Evolutionary conservation across 2,797 vertebrate genomes (phyloP), one percentile per base, ranked within the genome.

Genomic region (Varecia variegata): DNA sequence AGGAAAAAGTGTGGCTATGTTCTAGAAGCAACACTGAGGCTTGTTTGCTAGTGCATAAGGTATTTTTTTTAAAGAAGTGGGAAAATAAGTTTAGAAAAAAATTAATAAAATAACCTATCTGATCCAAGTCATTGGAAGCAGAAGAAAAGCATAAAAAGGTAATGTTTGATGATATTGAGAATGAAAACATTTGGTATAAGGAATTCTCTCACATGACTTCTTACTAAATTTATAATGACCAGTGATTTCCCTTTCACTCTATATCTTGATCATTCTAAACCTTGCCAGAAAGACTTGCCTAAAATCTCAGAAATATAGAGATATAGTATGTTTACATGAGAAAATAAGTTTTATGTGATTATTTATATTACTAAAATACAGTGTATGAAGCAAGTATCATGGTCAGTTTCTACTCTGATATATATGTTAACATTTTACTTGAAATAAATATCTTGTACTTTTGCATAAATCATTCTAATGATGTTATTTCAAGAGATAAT

Each of bases 381-480:
- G 2, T 21, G 5, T 43, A n/a, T 35, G 27, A 56, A 70, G 17
- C 18, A 89, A 35, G 18, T 11, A n/a, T 47, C 68, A 32, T 11
- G 14, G 56, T 82, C 32, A 32, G 71, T 50, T 62, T 74, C 25
- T 5, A 56, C 30, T 73, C 18, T 35, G 45, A 65, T 54, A 21
- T 32, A 25, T 73, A 54, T 80, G 50, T 85, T 56, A 54, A 83
- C 11, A 60, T 74, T 92, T 86, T 65, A 40, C 20, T 76, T 92
- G 23, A 86, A 90, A 90, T 30, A 18, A 92, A 20, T 90, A 62
- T 68, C 35, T 91, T 52, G 0, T 58, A 21, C 9, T 81, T 92
- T 96, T 93, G 35, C 65, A 76, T 87, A 68, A 94, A 81, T 94
- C 23, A 21, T 86, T 68, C 25, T 94, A 93, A 89, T 47, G 47